Base-by-base conservation (phyloP, 2,797 vertebrate species). In the Fistularia commersonii region DNA sequence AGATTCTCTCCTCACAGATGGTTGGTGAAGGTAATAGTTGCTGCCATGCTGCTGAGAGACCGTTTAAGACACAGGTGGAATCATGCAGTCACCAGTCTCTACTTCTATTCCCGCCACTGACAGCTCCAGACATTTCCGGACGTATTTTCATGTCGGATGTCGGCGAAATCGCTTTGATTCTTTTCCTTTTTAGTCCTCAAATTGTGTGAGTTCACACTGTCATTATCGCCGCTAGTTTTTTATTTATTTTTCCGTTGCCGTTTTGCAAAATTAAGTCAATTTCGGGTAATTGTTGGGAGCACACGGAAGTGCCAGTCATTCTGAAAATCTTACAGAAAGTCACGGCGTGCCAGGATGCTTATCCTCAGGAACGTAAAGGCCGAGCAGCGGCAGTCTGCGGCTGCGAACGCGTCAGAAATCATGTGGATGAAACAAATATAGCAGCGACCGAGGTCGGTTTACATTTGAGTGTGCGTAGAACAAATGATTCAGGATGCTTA, bases 1-100 rank as follows among this genome's bases (percentile, higher is more conserved):
- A 62, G 69, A 76, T 73, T 73, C 73, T 68, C 65, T 76, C 65
- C 54, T 56, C 23, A 49, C 41, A 42, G 41, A 40, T 43, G 34
- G 35, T 7, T 32, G 31, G 45, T 0, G 57, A 70, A 70, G 15
- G 51, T 50, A 55, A 61, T 35, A 49, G 13, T 41, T 67, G 65
- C 74, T 72, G 54, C 31, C 31, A 34, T 39, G 45, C 46, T 47
- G 3, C 49, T 45, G 54, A 42, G 23, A 76, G 54, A 64, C 34
- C 23, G 23, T 35, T 6, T 14, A 36, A 6, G 13, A 40, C 41
- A 61, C 57, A 66, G 23, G 23, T 23, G 23, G 4, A 23, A 23
- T 23, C 23, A 23, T 2, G 23, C 23, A 23, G 23, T 23, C 23
- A 23, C 23, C 23, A 23, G 23, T 23, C 23, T 23, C 23, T 23